Conservation (phyloP, 2,797 vertebrate genomes). For the Acipenser transmontanus region DNA sequence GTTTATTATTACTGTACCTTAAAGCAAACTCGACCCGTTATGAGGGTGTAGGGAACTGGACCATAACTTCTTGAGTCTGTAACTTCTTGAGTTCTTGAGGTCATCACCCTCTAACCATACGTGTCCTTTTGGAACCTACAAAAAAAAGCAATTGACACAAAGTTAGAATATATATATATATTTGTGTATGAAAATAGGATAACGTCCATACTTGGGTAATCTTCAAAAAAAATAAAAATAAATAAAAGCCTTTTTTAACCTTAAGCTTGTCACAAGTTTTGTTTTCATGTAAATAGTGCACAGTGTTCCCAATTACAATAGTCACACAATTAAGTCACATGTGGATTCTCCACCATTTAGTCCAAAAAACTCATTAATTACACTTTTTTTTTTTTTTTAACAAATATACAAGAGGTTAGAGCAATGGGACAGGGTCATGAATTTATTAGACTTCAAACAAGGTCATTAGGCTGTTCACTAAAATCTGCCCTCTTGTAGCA, state of each 20-base stretch:
- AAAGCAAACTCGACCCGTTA: conserved; percentile 86
- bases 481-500: conserved; percentile 67
- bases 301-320: too few relatives aligned
- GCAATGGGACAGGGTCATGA: conserved; percentile 69
- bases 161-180: too few relatives aligned
- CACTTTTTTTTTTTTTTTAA: conserved; percentile 27
- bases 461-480: conserved; percentile 76
- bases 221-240: too few relatives aligned
- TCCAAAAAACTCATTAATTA: conserved; percentile 32
- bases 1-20: conserved; percentile 64
- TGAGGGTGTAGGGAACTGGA: conserved; percentile 88
- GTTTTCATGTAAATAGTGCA: too few relatives aligned
- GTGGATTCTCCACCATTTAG: conserved; percentile 32
- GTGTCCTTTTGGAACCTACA: conserved; percentile 90
- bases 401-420: conserved; percentile 59
- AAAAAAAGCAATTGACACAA: too few relatives aligned
- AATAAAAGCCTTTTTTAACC: too few relatives aligned
- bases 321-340: conserved; percentile 30
- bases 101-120: conserved; percentile 98
- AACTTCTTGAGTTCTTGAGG: conserved; percentile 87
- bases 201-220: too few relatives aligned
- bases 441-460: conserved; percentile 82
- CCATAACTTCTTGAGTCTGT: conserved; percentile 91
- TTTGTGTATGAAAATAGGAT: too few relatives aligned
- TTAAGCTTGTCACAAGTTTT: too few relatives aligned